Evolutionary conservation across 2,797 vertebrate genomes (phyloP), one percentile per base, ranked within the genome.

Genomic region (Falco biarmicus): DNA sequence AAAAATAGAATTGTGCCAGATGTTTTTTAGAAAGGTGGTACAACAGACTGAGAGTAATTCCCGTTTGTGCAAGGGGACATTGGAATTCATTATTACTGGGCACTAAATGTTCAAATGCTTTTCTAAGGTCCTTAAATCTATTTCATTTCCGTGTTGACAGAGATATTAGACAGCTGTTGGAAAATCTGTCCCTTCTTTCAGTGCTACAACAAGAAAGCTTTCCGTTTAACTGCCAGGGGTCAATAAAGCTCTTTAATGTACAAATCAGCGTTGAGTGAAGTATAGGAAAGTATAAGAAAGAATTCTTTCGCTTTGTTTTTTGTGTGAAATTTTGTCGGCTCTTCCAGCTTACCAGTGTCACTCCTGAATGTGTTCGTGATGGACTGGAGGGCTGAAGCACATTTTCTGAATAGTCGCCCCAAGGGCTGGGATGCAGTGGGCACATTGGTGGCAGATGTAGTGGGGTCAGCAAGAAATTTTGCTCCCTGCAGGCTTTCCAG

Each of bases 81-180:
- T 97, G 92, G 95, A 98, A 98, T 97, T 98, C 96, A 97, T 97
- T 97, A 97, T 97, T 97, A 96, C 95, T 77, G 96, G 97, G 96
- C 96, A 97, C 96, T 98, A 98, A 98, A 98, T 80, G 95, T 96
- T 95, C 18, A 0, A 90, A 91, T 97, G 95, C 74, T 97, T 98
- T 98, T 92, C 96, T 13, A 79, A 97, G 96, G 93, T 97, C 97
- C 96, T 97, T 98, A 97, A 97, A 98, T 97, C 97, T 98, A 97
- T 98, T 98, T 98, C 96, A 97, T 97, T 97, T 98, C 97, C 97
- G 93, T 96, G 96, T 97, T 98, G 98, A 98, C 97, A 97, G 97
- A 98, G 97, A 97, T 98, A 97, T 97, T 98, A 98, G 97, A 97
- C 98, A 98, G 97, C 98, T 98, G 98, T 96, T 98, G 95, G 97